A percentile compares a stretch with the other conserved stretches of the same genome.
Conservation (phyloP, 1,140 invertebrate genomes). For the Eumaeus atala region DNA sequence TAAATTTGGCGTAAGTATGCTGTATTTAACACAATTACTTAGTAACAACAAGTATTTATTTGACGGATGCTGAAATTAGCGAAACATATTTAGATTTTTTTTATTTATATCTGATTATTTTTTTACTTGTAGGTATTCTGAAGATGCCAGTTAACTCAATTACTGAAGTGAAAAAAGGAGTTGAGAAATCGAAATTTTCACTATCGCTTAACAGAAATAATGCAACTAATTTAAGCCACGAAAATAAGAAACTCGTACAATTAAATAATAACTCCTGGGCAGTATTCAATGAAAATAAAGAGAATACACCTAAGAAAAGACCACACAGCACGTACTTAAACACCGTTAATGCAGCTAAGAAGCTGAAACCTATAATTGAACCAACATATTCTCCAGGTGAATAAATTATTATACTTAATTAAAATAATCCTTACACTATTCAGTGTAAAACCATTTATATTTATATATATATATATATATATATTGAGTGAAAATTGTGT, state of each 20-base stretch:
- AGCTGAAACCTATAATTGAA: constrained; percentile 51
- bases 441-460: too few relatives aligned
- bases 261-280: constrained; percentile 35
- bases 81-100: background rate
- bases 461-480: too few relatives aligned
- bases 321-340: constrained; percentile 50
- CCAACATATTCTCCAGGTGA: constrained; percentile 43
- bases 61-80: constrained; percentile 3
- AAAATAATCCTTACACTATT: too few relatives aligned
- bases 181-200: constrained; percentile 60
- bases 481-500: too few relatives aligned
- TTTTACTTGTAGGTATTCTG: constrained; percentile 63
- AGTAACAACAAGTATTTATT: background rate
- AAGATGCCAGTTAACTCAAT: constrained; percentile 72
- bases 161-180: constrained; percentile 64
- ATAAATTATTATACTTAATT: background rate
- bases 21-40: constrained; percentile 19
- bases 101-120: constrained; percentile 10
- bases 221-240: constrained; percentile 50
- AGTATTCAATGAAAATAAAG: constrained; percentile 43
- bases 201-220: constrained; percentile 65
- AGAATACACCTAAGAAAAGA: constrained; percentile 58
- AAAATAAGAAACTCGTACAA: constrained; percentile 37
- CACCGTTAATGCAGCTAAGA: constrained; percentile 61
- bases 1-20: constrained; percentile 55